Evolutionary conservation across 2,888 invertebrate species (phyloP).

Genomic region (Drosophila kuntzei): DNA sequence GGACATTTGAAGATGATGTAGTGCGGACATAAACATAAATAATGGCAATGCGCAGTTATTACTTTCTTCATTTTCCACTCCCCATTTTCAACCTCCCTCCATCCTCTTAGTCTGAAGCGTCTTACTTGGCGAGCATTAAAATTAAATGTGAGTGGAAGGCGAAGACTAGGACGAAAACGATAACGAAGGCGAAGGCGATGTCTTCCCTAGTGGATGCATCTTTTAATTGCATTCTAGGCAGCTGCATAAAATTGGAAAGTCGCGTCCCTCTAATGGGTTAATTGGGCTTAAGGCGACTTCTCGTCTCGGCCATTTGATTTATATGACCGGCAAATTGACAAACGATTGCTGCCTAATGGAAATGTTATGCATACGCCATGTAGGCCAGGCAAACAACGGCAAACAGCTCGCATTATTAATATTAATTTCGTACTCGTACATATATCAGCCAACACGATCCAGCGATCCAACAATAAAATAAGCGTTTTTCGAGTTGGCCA

Average conservation of each 20-base stretch:
- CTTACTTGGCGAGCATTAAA: conserved; percentile 59
- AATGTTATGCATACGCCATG: conserved; percentile 60
- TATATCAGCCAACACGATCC: conserved; percentile 52
- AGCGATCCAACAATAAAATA: conserved; percentile 51
- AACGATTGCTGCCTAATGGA: conserved; percentile 71
- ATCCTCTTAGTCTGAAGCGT: conserved; percentile 6
- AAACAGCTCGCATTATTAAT: conserved; percentile 65
- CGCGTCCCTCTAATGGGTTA: conserved; percentile 68
- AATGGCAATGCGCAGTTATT: conserved; percentile 80
- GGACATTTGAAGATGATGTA: conserved; percentile 79
- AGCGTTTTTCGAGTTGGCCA: conserved; percentile 22
- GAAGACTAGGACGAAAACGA: neutral
- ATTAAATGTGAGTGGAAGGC: conserved; percentile 64
- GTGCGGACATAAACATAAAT: conserved; percentile 82
- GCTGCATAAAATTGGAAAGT: conserved; percentile 65
- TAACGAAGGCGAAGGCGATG: conserved; percentile 6
- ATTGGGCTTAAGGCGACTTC: conserved; percentile 70
- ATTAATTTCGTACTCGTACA: conserved; percentile 61
- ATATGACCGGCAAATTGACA: conserved; percentile 66
- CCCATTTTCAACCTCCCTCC: neutral
- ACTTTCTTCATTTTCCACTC: conserved; percentile 57
- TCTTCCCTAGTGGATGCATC: conserved; percentile 37
- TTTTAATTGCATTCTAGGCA: conserved; percentile 76
- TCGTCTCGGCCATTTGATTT: conserved; percentile 55
- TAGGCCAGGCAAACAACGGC: neutral